Percentiles rank a stretch among this genome's conserved stretches.
Evolutionary conservation across 2,888 invertebrate genomes (phyloP).

Genomic region (Pecten maximus): DNA sequence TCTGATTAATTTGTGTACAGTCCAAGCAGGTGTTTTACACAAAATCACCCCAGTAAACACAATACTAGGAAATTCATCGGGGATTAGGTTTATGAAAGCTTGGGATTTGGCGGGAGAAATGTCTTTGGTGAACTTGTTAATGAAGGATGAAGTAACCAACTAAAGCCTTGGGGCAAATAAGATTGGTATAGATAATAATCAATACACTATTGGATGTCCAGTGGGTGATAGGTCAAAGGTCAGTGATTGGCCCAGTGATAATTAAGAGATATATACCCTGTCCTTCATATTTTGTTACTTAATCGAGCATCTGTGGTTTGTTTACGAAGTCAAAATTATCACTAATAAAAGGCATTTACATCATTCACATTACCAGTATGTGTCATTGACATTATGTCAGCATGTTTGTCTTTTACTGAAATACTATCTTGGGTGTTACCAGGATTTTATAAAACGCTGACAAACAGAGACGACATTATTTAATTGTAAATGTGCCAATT

Average conservation of each 20-base stretch:
- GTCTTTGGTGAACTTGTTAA: neutral
- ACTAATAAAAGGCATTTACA: too few species aligned
- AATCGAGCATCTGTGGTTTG: too few species aligned
- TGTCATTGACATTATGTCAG: too few species aligned
- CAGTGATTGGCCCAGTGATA: neutral
- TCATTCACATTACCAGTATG: too few species aligned
- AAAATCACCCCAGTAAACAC: neutral
- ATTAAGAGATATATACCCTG: too few species aligned
- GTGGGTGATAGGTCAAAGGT: neutral
- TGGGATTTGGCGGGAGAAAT: neutral
- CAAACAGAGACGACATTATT: too few species aligned
- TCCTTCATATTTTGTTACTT: too few species aligned
- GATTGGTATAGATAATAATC: neutral
- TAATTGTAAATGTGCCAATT: too few species aligned
- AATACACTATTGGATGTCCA: neutral
- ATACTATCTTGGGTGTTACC: too few species aligned
- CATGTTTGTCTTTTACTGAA: too few species aligned
- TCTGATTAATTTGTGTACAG: neutral
- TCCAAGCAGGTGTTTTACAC: neutral
- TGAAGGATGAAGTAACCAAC: neutral
- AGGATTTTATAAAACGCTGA: too few species aligned
- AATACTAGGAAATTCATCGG: neutral
- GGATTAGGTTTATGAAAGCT: neutral
- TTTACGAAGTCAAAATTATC: too few species aligned
- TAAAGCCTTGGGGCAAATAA: neutral